Conservation (phyloP, 2,113 vertebrate genomes). For the Tapirus terrestris region DNA sequence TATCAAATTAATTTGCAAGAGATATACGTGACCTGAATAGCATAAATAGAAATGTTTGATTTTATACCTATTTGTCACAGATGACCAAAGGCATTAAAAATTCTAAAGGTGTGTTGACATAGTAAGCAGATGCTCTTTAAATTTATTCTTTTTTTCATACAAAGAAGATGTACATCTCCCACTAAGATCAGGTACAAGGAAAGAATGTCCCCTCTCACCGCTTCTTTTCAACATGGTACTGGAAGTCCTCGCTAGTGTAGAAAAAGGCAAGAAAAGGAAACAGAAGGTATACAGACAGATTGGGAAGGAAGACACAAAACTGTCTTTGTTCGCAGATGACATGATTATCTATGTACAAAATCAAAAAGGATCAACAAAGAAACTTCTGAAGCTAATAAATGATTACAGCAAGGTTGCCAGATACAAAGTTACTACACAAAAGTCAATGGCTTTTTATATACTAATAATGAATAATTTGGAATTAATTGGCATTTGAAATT, state of each 20-base stretch:
- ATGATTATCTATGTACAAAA: not conserved
- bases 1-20: not conserved
- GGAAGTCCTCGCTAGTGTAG: not conserved
- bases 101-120: not conserved
- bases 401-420: not conserved
- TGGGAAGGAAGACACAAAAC: not conserved
- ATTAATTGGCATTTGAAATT: not conserved
- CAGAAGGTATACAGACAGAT: not conserved
- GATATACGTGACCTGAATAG: not conserved
- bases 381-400: not conserved
- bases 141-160: not conserved
- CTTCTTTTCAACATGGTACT: not conserved
- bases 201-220: not conserved
- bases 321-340: not conserved
- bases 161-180: not conserved
- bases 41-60: not conserved
- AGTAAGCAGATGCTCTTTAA: not conserved
- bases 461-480: not conserved
- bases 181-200: not conserved
- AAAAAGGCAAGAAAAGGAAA: conserved; percentile 7
- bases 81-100: not conserved
- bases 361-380: not conserved
- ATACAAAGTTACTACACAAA: not conserved
- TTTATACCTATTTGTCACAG: not conserved
- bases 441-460: not conserved